Percentiles rank a stretch among this genome's conserved stretches.
phyloP scores from a whole-genome alignment of 2,113 vertebrate genomes.

The Leucosticte australis region DNA sequence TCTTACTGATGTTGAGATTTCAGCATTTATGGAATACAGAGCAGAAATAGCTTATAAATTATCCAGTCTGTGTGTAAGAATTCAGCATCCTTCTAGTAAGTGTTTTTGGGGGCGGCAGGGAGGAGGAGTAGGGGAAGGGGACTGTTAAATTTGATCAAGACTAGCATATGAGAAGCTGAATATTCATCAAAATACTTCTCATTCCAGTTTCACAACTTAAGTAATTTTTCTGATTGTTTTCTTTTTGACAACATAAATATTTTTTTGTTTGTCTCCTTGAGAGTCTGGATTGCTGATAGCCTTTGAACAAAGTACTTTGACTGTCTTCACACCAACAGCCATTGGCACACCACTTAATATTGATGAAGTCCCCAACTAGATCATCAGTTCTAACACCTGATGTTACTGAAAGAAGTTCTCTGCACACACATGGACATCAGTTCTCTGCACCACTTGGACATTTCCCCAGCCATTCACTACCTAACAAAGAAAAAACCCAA shows the following conservation, averaged over 20 bases:
- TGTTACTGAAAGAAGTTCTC: neutral
- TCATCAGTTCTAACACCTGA: neutral
- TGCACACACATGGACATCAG: neutral
- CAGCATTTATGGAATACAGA: neutral
- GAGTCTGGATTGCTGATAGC: neutral
- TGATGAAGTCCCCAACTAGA: neutral
- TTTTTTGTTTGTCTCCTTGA: neutral
- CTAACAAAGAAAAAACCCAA: neutral
- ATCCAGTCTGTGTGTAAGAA: neutral
- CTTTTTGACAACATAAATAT: neutral
- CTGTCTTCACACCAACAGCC: neutral
- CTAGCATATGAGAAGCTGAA: neutral
- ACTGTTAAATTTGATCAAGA: neutral
- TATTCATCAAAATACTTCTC: neutral
- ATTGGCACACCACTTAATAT: neutral
- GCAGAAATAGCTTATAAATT: neutral
- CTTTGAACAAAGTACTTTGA: neutral
- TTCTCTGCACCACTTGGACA: neutral
- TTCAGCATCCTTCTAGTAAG: neutral
- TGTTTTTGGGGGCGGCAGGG: neutral
- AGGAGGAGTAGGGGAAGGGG: neutral
- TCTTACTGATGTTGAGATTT: constrained; percentile 3
- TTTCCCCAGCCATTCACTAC: neutral
- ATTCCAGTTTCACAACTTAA: neutral
- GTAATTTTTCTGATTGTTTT: neutral